A percentile compares a stretch with the other conserved stretches of the same genome.
phyloP scores from a whole-genome alignment of 2,113 vertebrate species.

The Sceloporus tristichus region DNA sequence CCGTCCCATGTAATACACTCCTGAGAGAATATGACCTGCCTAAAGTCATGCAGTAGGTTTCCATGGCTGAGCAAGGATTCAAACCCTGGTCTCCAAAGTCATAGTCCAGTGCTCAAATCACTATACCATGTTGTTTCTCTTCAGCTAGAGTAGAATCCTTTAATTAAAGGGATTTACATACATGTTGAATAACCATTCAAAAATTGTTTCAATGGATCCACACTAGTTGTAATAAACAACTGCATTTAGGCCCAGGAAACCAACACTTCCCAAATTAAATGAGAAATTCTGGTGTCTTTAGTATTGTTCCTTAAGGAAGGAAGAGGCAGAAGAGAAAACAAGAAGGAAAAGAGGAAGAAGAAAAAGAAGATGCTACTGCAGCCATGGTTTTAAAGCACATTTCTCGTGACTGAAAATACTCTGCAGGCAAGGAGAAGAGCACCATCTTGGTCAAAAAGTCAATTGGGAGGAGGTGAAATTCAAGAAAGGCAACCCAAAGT shows the following conservation, averaged over 20 bases:
- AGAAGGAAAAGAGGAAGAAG: background rate
- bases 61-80: too few species aligned
- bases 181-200: too few species aligned
- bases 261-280: background rate
- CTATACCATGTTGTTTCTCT: too few species aligned
- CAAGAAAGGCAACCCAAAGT: background rate
- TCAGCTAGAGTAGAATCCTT: too few species aligned
- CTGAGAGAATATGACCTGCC: too few species aligned
- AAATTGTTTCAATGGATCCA: too few species aligned
- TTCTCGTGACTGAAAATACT: slow-evolving; percentile 12
- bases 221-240: too few species aligned
- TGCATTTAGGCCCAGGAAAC: background rate
- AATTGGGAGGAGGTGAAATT: background rate
- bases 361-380: background rate
- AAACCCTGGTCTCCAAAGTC: too few species aligned
- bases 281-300: background rate
- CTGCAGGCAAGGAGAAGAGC: background rate
- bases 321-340: background rate
- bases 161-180: too few species aligned
- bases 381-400: background rate
- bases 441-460: background rate
- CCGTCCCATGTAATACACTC: too few species aligned
- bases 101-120: too few species aligned
- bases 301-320: background rate
- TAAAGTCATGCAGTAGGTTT: too few species aligned